Evolutionary conservation across 2,113 vertebrate species (phyloP).

Genomic region (Nansenia antarctica): DNA sequence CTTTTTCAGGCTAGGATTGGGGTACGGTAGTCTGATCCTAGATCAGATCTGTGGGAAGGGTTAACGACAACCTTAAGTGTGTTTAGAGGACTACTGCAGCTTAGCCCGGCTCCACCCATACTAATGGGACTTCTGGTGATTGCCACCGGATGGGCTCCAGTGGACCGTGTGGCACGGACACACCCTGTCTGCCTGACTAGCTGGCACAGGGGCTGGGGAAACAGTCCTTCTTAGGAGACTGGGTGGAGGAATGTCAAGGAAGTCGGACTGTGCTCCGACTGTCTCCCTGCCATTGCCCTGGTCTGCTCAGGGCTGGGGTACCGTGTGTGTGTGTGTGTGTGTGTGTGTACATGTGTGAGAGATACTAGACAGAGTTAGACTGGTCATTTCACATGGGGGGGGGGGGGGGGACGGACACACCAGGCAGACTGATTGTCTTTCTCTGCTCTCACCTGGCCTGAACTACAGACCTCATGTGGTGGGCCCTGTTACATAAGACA

Average conservation of each 20-base stretch:
- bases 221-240: too few relatives aligned
- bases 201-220: not conserved
- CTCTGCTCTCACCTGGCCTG: slow-evolving; percentile 47
- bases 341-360: slow-evolving; percentile 10
- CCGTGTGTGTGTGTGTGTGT: slow-evolving; percentile 1
- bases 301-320: not conserved
- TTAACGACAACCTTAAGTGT: too few relatives aligned
- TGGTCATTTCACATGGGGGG: not conserved
- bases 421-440: slow-evolving; percentile 16
- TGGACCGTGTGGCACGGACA: not conserved
- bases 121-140: too few relatives aligned
- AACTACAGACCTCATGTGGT: slow-evolving; percentile 41
- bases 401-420: not conserved
- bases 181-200: not conserved
- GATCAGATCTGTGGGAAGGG: too few relatives aligned
- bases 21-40: too few relatives aligned
- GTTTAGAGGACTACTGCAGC: too few relatives aligned
- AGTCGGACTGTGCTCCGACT: too few relatives aligned
- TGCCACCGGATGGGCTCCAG: too few relatives aligned
- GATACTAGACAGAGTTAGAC: not conserved
- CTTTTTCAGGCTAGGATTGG: too few relatives aligned
- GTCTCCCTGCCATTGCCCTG: too few relatives aligned
- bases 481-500: slow-evolving; percentile 45
- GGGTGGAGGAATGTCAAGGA: not conserved
- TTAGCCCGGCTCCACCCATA: too few relatives aligned